A percentile compares a stretch with the other conserved stretches of the same genome.
phyloP scores from a whole-genome alignment of 2,888 invertebrate species.

The Tiliacea aurago region DNA sequence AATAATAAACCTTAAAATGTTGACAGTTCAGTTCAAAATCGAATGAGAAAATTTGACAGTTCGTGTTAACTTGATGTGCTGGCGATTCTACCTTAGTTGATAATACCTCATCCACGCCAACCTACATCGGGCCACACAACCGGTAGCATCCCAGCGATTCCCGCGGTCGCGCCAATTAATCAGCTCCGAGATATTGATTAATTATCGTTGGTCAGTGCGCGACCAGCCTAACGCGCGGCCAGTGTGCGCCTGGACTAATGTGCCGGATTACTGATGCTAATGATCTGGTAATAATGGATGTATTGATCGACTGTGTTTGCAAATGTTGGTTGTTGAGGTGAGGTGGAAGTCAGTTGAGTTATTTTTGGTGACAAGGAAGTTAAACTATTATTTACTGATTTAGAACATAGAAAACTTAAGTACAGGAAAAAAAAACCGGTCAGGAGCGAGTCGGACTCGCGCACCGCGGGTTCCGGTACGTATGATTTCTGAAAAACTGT shows the following conservation, averaged over 20 bases:
- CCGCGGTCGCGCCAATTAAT: slow-evolving; percentile 68
- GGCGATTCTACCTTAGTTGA: too few relatives aligned
- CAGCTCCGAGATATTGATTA: slow-evolving; percentile 71
- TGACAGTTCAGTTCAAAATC: too few relatives aligned
- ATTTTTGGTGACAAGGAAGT: not conserved
- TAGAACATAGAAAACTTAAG: not conserved
- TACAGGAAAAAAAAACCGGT: not conserved
- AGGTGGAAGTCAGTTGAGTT: not conserved
- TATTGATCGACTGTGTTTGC: slow-evolving; percentile 47
- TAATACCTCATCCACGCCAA: slow-evolving; percentile 38
- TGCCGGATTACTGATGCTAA: slow-evolving; percentile 60
- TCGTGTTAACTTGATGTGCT: too few relatives aligned
- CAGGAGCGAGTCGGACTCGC: too few relatives aligned
- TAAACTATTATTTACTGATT: not conserved
- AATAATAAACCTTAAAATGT: too few relatives aligned
- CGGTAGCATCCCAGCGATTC: slow-evolving; percentile 61
- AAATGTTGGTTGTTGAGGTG: slow-evolving; percentile 29
- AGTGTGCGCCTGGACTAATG: slow-evolving; percentile 57
- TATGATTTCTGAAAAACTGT: too few relatives aligned
- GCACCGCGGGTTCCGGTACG: too few relatives aligned
- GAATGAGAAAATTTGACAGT: too few relatives aligned
- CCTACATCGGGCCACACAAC: slow-evolving; percentile 14
- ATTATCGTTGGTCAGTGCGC: slow-evolving; percentile 64
- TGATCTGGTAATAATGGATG: slow-evolving; percentile 58
- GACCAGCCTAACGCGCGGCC: slow-evolving; percentile 52